These are phyloP conservation scores for Gryon sp. DNA, from an alignment of 1,140 invertebrate species.

Conservation along the genomic window DNA sequence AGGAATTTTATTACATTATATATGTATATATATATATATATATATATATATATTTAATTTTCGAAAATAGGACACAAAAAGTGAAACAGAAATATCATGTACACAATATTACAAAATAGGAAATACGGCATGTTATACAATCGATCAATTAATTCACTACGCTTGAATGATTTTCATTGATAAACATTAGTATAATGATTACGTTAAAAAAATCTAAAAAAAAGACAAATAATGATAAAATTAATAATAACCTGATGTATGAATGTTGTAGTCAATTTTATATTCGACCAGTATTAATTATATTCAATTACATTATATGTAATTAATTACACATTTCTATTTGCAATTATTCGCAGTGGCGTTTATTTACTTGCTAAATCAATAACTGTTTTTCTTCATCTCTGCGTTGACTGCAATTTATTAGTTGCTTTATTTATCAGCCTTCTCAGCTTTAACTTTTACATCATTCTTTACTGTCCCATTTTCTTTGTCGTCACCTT, in stretches of 20 bases:
- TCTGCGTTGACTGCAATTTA: neutral
- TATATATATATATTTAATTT: constrained; percentile 8
- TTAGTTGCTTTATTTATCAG: constrained; percentile 55
- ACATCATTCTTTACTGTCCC: constrained; percentile 57
- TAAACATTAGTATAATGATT: no score
- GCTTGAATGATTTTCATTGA: no score
- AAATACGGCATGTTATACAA: no score
- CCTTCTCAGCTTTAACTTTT: constrained; percentile 69
- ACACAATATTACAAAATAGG: constrained; percentile 12
- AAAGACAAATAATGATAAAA: no score
- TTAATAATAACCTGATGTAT: no score
- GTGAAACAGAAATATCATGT: constrained; percentile 7
- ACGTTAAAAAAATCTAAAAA: no score
- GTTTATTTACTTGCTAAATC: constrained; percentile 5
- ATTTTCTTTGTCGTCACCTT: constrained; percentile 64
- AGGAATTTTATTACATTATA: no score
- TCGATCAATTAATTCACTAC: no score
- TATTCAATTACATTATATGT: neutral
- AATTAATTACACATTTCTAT: constrained; percentile 3
- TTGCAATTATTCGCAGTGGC: neutral
- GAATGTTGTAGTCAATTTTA: neutral
- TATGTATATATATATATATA: no score
- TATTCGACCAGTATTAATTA: constrained; percentile 3
- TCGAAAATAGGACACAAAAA: constrained; percentile 11
- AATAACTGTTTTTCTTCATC: no score